Evolutionary conservation across 1,140 invertebrate genomes (phyloP).

Genomic region (Camponotus pennsylvanicus): DNA sequence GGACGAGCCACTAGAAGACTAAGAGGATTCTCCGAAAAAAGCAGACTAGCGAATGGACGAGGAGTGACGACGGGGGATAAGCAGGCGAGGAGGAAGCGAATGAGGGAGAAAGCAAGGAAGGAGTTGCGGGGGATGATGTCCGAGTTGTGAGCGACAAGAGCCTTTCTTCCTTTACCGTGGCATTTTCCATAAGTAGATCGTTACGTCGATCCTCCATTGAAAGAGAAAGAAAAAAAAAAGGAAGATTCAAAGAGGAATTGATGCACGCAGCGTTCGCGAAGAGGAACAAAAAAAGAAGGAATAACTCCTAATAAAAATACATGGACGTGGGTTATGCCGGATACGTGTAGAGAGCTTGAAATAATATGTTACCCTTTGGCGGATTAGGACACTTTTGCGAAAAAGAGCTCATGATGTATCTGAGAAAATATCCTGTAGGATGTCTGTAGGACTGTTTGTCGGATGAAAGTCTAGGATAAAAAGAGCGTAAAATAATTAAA

Average conservation of each 20-base stretch:
- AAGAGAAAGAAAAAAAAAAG: not conserved
- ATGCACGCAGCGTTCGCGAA: constrained; percentile 21
- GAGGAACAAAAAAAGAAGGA: constrained; percentile 36
- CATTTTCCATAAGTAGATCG: constrained; percentile 77
- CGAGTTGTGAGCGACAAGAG: constrained; percentile 71
- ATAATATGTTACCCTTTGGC: constrained; percentile 36
- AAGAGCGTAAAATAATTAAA: not conserved
- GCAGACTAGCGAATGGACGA: constrained; percentile 52
- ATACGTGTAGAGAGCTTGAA: constrained; percentile 32
- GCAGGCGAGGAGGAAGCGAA: not conserved
- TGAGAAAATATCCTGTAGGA: not conserved
- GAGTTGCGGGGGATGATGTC: constrained; percentile 62
- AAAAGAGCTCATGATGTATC: not conserved
- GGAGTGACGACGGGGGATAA: constrained; percentile 28
- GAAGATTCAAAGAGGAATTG: constrained; percentile 47
- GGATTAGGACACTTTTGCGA: constrained; percentile 19
- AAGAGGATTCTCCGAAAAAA: constrained; percentile 73
- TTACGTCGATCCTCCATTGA: constrained; percentile 72
- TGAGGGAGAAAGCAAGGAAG: not conserved
- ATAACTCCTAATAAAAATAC: constrained; percentile 73
- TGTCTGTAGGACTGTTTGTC: not conserved
- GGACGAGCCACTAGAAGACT: constrained; percentile 62
- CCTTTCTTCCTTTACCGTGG: constrained; percentile 69
- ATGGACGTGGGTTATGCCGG: constrained; percentile 30
- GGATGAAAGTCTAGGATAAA: not conserved